Evolutionary conservation across 2,888 invertebrate species (phyloP).

Genomic region (Hypsopygia costalis): DNA sequence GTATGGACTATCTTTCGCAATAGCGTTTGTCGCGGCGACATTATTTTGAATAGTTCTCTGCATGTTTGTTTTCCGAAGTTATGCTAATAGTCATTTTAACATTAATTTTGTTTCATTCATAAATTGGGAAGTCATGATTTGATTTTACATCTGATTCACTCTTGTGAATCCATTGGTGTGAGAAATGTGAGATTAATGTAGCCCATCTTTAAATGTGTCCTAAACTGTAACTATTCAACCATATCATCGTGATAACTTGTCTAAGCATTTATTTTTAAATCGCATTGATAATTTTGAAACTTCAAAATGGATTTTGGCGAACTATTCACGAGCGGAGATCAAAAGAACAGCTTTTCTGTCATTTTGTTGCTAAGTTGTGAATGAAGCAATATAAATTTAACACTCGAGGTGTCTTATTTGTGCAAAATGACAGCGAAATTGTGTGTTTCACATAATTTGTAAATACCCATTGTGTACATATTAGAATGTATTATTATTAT

Average conservation of each 20-base stretch:
- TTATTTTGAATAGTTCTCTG: too few relatives aligned
- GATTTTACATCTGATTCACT: too few relatives aligned
- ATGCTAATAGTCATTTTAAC: too few relatives aligned
- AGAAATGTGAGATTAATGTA: too few relatives aligned
- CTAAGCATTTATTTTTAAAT: background rate
- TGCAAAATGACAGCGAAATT: constrained; percentile 48
- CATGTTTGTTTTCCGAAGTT: too few relatives aligned
- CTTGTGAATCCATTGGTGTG: too few relatives aligned
- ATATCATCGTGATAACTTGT: background rate
- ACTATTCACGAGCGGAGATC: background rate
- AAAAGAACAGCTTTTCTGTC: constrained; percentile 20
- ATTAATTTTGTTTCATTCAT: too few relatives aligned
- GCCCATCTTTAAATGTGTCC: too few relatives aligned
- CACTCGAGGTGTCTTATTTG: constrained; percentile 22
- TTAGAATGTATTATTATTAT: constrained; percentile 36
- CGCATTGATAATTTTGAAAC: background rate
- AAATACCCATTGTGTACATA: constrained; percentile 61
- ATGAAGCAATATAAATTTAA: constrained; percentile 32
- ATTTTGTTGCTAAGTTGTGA: constrained; percentile 28
- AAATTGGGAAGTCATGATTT: too few relatives aligned
- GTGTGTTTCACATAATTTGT: constrained; percentile 34
- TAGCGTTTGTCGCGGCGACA: too few relatives aligned
- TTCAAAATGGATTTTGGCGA: background rate
- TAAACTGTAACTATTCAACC: too few relatives aligned
- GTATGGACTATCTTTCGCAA: too few relatives aligned